Base-by-base conservation (phyloP, 2,888 invertebrate species). In the Tetrapedia diversipes region DNA sequence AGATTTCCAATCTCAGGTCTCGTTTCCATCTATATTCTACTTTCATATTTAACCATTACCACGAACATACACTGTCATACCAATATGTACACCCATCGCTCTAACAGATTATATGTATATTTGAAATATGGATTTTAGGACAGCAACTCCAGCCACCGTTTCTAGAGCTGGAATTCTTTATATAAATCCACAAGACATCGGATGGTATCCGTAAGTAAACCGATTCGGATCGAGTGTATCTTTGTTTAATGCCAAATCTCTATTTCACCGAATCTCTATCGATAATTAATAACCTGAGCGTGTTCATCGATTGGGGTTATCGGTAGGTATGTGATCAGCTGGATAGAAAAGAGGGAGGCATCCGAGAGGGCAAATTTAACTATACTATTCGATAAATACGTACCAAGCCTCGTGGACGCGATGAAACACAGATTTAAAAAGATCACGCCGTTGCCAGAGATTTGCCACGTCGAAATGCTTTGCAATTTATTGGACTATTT, bases 121-220 rank as follows among this genome's bases (percentile, higher is more conserved):
- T 60, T 19, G 11, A 27, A 56, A 49, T n/a, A 47, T 66, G 32
- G 39, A 77, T 82, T 74, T 53, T 59, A 95, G 96, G 86, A 97
- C 97, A 0, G 98, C 98, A 0, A 98, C 98, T 0, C 98, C 98
- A 2, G 98, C 98, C 0, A 98, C 98, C 0, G 98, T 98, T 0
- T 98, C 98, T 0, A 93, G 98, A 65, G 98, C 98, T 77, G 98
- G 98, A 71, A 98, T 98, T 87, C 93, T 98, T 16, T 98, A 97
- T 90, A 97, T 98, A 79, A 98, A 98, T 92, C 96, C 97, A 0
- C 96, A 96, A 81, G 98, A 98, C 92, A 94, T 98, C 64, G 98
- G 98, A 3, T 98, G 98, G 98, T 97, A 95, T 92, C 98, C 98
- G 92, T 97, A 92, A 95, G 95, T 56, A 51, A 59, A 45, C 2